Percentiles rank a stretch among this genome's conserved stretches.
phyloP scores from a whole-genome alignment of 2,888 invertebrate species.

The Drosophila subsilvestris region DNA sequence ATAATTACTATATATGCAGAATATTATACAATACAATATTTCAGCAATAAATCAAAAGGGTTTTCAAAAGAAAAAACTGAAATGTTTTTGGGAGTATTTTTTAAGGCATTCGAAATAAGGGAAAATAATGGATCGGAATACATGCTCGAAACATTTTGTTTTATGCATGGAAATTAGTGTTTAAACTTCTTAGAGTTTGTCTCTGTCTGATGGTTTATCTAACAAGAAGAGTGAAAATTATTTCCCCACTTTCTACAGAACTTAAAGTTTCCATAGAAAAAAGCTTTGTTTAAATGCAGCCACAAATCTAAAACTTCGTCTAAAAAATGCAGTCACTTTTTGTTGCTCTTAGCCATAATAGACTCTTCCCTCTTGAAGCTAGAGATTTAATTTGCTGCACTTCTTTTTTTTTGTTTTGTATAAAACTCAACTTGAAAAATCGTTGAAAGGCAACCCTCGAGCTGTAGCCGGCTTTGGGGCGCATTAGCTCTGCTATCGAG shows the following conservation, averaged over 20 bases:
- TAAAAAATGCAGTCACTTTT: neutral
- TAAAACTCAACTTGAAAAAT: neutral
- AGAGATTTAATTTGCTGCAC: neutral
- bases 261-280: too few species aligned
- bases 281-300: too few species aligned
- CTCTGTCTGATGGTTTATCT: neutral
- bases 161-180: too few species aligned
- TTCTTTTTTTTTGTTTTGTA: neutral
- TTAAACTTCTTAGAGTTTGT: too few species aligned
- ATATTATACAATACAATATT: conserved; percentile 41
- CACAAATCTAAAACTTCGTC: too few species aligned
- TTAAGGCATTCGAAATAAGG: neutral
- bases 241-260: too few species aligned
- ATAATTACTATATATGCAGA: conserved; percentile 22
- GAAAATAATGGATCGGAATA: neutral
- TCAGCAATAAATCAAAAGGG: conserved; percentile 67
- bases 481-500: neutral
- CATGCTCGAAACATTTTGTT: neutral
- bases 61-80: conserved; percentile 56
- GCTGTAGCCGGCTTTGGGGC: conserved; percentile 1
- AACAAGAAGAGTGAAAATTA: too few species aligned
- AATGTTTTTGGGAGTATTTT: neutral
- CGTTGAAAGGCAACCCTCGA: conserved; percentile 11
- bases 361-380: neutral
- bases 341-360: neutral